Percentiles rank a stretch among this genome's conserved stretches.
These are phyloP conservation scores for Agrypnia vestita DNA, from an alignment of 1,140 invertebrate species.

Conservation along the genomic window DNA sequence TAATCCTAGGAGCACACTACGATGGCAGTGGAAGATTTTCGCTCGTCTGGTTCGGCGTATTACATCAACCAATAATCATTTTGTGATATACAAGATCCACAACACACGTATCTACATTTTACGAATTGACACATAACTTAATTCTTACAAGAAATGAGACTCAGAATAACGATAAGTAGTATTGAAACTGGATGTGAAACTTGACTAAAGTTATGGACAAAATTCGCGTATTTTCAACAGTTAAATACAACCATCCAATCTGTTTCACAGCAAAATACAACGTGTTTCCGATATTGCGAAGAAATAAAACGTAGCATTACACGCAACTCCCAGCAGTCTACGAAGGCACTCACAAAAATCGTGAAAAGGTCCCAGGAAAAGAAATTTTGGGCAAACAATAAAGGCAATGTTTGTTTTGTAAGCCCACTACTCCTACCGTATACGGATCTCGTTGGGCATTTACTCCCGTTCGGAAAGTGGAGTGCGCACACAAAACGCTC, in stretches of 20 bases:
- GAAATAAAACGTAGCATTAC: conserved; percentile 13
- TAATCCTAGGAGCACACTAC: no score
- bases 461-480: background rate
- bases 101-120: no score
- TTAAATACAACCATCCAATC: conserved; percentile 1
- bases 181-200: no score
- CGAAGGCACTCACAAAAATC: conserved; percentile 26
- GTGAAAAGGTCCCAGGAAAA: conserved; percentile 15
- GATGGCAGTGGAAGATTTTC: no score
- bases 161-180: no score
- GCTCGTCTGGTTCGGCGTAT: no score
- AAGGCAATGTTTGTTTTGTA: conserved; percentile 20
- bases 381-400: conserved; percentile 12
- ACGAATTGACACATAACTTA: no score
- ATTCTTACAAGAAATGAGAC: no score
- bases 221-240: background rate
- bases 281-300: background rate
- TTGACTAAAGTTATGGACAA: no score
- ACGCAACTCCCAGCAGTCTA: conserved; percentile 12
- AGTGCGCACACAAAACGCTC: background rate
- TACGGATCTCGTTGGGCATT: conserved; percentile 7
- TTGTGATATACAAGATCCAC: no score
- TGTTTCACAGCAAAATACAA: background rate
- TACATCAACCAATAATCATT: no score
- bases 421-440: background rate